These are phyloP conservation scores for Elysia crispata DNA, from an alignment of 2,888 invertebrate genomes.

Conservation along the genomic window DNA sequence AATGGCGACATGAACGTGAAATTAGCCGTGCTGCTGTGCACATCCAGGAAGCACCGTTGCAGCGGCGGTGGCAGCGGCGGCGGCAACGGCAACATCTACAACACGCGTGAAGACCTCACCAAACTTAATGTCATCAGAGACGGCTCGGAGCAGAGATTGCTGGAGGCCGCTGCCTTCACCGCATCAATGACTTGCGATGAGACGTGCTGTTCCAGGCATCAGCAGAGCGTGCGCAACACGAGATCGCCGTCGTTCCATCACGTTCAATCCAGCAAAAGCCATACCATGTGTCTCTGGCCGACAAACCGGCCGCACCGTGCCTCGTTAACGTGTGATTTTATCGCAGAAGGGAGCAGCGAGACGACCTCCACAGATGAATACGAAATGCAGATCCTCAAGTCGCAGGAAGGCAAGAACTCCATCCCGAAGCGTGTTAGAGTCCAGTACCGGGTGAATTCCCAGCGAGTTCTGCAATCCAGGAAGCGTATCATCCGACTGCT, in stretches of 20 bases:
- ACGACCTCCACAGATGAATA: constrained; percentile 41
- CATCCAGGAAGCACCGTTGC: background rate
- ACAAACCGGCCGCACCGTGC: background rate
- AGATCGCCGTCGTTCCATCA: background rate
- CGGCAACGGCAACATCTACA: constrained; percentile 21
- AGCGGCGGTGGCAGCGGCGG: background rate
- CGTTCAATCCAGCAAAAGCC: background rate
- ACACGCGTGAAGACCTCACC: background rate
- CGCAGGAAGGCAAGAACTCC: background rate
- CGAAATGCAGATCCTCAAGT: constrained; percentile 31
- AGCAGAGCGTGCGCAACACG: background rate
- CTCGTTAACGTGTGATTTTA: constrained; percentile 30
- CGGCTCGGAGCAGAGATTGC: background rate
- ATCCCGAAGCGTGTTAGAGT: constrained; percentile 6
- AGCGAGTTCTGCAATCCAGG: constrained; percentile 82
- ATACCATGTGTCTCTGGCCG: background rate
- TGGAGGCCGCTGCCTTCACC: background rate
- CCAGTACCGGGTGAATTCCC: constrained; percentile 51
- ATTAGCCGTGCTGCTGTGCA: too few species aligned
- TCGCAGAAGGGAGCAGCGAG: constrained; percentile 39
- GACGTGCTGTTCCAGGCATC: background rate
- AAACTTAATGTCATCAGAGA: background rate
- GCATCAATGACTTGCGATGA: background rate
- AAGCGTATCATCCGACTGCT: constrained; percentile 92
- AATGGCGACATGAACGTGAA: background rate